Evolutionary conservation across 37 sponge, comb jelly and placozoan species (phyloP).

Genomic region (Tethya wilhelma): DNA sequence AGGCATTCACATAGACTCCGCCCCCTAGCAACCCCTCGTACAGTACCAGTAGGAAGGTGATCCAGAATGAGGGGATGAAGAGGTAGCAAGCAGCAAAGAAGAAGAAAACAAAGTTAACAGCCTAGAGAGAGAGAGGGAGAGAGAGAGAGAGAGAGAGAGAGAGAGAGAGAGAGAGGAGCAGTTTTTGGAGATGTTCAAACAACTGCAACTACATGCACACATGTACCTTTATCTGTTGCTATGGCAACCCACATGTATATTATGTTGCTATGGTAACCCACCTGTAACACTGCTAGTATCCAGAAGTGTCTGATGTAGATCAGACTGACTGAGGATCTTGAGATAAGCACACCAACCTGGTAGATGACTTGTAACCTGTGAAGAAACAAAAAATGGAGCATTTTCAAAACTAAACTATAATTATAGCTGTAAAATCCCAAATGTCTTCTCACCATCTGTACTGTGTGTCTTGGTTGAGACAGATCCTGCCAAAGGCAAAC

Average conservation of each 20-base stretch:
- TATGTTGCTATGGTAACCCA: slow-evolving; percentile 3
- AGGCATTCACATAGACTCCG: slow-evolving; percentile 90
- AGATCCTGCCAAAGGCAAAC: slow-evolving; percentile 38
- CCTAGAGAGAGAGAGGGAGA: too few species aligned
- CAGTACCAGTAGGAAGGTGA: slow-evolving; percentile 73
- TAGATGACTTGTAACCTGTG: slow-evolving; percentile 92
- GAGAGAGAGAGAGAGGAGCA: slow-evolving; percentile 4
- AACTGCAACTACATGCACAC: too few species aligned
- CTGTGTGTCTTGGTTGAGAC: slow-evolving; percentile 67
- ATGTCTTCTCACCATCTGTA: too few species aligned
- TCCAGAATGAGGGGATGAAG: slow-evolving; percentile 85
- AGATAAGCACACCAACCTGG: slow-evolving; percentile 89
- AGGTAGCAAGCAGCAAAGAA: slow-evolving; percentile 68
- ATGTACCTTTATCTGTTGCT: too few species aligned
- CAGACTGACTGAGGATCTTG: slow-evolving; percentile 82
- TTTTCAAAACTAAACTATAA: too few species aligned
- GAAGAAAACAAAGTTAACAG: slow-evolving; percentile 60
- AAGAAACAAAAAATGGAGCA: too few species aligned
- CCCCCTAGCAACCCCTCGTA: slow-evolving; percentile 95
- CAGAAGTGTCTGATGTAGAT: slow-evolving; percentile 71
- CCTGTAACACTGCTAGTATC: slow-evolving; percentile 82
- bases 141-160: slow-evolving; percentile 4
- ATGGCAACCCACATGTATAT: not conserved
- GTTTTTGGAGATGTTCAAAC: too few species aligned
- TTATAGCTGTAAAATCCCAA: too few species aligned